Evolutionary conservation across 2,113 vertebrate species (phyloP), one percentile per base, ranked within the genome.

Genomic region (Labrus mixtus): DNA sequence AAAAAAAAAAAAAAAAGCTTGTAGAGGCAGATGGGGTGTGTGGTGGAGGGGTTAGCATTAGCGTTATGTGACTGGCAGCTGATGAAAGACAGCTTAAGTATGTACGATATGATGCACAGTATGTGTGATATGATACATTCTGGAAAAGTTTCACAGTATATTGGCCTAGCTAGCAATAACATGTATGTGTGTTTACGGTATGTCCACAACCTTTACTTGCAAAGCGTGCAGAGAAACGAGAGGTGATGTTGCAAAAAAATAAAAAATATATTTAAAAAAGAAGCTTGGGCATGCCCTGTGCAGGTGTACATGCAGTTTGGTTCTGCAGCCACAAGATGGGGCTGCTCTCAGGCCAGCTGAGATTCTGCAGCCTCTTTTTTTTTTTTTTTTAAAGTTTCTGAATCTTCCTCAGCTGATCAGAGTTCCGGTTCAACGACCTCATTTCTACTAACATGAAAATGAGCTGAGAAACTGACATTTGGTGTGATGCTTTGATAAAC

Each of bases 291-390:
- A 62, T 60, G 67, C 66, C 22, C 2, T 50, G 59, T 55, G 23
- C 2, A 16, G 37, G 13, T 50, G 69, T 39, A 1, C 13, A 22
- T 76, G 73, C 70, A 33, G 67, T 82, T 85, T 77, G 67, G 62
- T 74, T 65, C 46, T 59, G 48, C 36, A 45, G 81, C 83, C 85
- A 80, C 50, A 85, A 83, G 88, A 87, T 86, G 81, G 57, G 16
- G 59, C 68, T 78, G 73, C 41, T 54, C 92, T 97, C 95, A 97
- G 77, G 93, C 96, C 64, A 95, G 95, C 96, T 93, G 92, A 93
- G 88, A 85, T 33, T 51, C 76, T 73, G 82, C 75, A 76, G 48
- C 67, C 78, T 46, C 57, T 76, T 7, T 39, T 2, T 53, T 11
- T 41, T 46, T 54, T 76, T 7, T 39, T 2, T 53, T 11, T 41